Percentiles rank a stretch among this genome's conserved stretches.
Evolutionary conservation across 2,113 vertebrate species (phyloP).

Genomic region (Shinisaurus crocodilurus): DNA sequence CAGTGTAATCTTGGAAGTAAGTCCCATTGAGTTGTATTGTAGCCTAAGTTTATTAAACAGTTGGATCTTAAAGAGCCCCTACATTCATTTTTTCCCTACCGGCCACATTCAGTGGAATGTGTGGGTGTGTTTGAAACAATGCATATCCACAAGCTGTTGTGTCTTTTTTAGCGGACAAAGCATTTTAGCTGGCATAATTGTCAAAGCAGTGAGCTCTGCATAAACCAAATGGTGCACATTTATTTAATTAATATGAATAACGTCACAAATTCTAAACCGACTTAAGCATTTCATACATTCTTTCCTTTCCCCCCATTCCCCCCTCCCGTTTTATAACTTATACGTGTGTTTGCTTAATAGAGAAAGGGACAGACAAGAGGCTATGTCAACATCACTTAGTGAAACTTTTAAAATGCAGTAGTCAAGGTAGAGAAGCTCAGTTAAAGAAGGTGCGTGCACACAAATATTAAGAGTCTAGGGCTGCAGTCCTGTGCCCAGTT

Average conservation of each 20-base stretch:
- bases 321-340: neutral
- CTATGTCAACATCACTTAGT: neutral
- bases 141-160: neutral
- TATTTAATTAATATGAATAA: slow-evolving; percentile 27
- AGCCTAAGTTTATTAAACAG: neutral
- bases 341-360: neutral
- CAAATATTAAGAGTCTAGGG: neutral
- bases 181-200: neutral
- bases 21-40: neutral
- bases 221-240: slow-evolving; percentile 28
- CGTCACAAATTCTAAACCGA: neutral
- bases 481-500: neutral
- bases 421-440: neutral
- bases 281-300: neutral
- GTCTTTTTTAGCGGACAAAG: neutral
- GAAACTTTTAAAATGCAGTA: slow-evolving; percentile 16
- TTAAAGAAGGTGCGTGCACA: slow-evolving; percentile 4
- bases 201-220: neutral
- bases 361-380: neutral
- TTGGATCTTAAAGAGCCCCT: neutral
- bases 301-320: slow-evolving; percentile 15
- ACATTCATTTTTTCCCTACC: neutral
- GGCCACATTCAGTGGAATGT: neutral
- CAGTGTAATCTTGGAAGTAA: neutral
- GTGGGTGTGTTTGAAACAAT: neutral